phyloP scores from a whole-genome alignment of 2,797 vertebrate species.

The Heliangelus exortis region DNA sequence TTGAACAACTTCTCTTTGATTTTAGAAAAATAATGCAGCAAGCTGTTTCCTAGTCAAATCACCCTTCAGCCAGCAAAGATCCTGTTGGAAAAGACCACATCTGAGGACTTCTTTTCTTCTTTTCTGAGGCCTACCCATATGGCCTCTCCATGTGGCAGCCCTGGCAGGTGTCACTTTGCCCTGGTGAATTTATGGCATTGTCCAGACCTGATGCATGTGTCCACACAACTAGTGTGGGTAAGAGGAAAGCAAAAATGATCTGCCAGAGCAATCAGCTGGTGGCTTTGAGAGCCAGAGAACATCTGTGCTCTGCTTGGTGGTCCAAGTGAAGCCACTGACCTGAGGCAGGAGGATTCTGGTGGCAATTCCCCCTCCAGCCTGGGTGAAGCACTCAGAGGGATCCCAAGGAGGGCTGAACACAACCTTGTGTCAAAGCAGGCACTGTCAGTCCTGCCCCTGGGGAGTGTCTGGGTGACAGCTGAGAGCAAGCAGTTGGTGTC shows the following conservation, averaged over 20 bases:
- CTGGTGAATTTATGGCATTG: neutral
- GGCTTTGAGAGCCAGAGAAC: neutral
- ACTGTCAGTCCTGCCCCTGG: rapidly evolving
- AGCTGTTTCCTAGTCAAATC: neutral
- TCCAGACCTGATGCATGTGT: neutral
- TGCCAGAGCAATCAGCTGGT: neutral
- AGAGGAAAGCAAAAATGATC: neutral
- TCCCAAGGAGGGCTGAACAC: neutral
- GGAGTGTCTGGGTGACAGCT: neutral
- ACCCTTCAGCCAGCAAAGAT: neutral
- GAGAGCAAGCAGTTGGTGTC: rapidly evolving
- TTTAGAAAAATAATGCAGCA: neutral
- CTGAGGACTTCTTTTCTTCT: neutral
- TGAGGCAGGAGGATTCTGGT: neutral
- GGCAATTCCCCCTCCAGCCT: neutral
- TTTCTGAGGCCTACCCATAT: neutral
- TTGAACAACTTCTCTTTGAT: neutral
- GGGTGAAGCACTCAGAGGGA: neutral
- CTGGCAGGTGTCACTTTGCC: neutral
- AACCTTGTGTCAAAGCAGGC: rapidly evolving
- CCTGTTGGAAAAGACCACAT: neutral
- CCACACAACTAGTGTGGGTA: neutral
- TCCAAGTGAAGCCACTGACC: neutral
- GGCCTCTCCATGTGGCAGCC: neutral
- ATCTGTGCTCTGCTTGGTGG: neutral